Base-by-base conservation (phyloP, 2,113 vertebrate species). In the Rallus limicola region DNA sequence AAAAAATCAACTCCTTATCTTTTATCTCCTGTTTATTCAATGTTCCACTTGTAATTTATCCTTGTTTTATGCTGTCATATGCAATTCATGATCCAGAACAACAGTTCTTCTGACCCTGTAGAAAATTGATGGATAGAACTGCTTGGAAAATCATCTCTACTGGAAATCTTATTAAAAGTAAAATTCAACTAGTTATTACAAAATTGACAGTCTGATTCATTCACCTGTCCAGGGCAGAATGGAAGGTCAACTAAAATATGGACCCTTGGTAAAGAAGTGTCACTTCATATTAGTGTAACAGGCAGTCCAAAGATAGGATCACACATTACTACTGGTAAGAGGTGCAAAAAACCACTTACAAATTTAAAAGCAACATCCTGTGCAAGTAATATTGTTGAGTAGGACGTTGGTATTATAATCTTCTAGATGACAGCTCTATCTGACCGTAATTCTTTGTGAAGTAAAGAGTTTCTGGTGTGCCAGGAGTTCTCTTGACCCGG, bases 171-270 rank as follows among this genome's bases (percentile, higher is more conserved):
- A 71, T 91, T 91, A 92, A 63, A 96, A 86, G 50, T 71, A 89
- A 88, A 86, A 83, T 95, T 90, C 58, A 82, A 6, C 36, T 88
- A 55, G 87, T 91, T 95, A 80, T 83, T 91, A 62, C 36, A 80
- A 71, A 93, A 89, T 94, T 96, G 79, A 87, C 81, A 86, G 69
- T 69, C 55, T 0, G 7, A 40, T 93, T 96, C 65, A 95, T 96
- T 94, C 78, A 92, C 79, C 84, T 93, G 42, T 89, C 79, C 36
- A 72, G 68, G 42, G 12, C 56, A 93, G 88, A 89, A 78, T 86
- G 78, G 78, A 94, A 95, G 82, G 88, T 96, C 91, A 84, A 36
- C 69, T 94, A 31, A 94, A 83, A 95, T 65, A 80, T 95, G 82
- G 86, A 63, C 86, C 34, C 40, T 92, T 85, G 24, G 44, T 93